Evolutionary conservation across 2,113 vertebrate species (phyloP).

Genomic region (Ptilonorhynchus violaceus): DNA sequence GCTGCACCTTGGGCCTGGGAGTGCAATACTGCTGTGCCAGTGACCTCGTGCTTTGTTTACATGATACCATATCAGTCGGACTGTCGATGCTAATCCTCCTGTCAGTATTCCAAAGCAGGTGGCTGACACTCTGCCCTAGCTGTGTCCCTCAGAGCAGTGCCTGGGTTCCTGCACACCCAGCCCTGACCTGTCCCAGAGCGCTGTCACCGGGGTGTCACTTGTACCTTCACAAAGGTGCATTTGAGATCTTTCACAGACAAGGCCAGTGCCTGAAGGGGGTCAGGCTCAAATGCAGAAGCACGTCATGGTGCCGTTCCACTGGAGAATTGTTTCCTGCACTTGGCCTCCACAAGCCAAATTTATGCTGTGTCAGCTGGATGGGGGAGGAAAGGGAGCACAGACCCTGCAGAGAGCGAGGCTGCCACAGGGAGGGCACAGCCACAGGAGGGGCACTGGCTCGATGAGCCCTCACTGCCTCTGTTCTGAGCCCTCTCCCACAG

Average conservation of each 20-base stretch:
- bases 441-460: neutral
- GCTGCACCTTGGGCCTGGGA: conserved; percentile 2
- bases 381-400: neutral
- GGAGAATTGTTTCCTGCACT: neutral
- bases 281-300: neutral
- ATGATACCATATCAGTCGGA: neutral
- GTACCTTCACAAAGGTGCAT: neutral
- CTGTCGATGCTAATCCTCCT: neutral
- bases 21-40: conserved; percentile 48
- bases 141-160: neutral
- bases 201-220: neutral
- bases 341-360: neutral
- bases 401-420: neutral
- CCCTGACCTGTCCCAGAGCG: neutral
- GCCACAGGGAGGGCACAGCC: neutral
- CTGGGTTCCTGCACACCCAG: neutral
- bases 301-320: neutral
- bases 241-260: neutral
- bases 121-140: neutral
- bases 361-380: neutral
- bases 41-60: neutral
- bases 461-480: neutral
- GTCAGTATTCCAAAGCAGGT: neutral
- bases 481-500: neutral
- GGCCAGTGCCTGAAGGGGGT: neutral